Conservation (phyloP, 2,113 vertebrate genomes). For the Ivindomyrus marchei region DNA sequence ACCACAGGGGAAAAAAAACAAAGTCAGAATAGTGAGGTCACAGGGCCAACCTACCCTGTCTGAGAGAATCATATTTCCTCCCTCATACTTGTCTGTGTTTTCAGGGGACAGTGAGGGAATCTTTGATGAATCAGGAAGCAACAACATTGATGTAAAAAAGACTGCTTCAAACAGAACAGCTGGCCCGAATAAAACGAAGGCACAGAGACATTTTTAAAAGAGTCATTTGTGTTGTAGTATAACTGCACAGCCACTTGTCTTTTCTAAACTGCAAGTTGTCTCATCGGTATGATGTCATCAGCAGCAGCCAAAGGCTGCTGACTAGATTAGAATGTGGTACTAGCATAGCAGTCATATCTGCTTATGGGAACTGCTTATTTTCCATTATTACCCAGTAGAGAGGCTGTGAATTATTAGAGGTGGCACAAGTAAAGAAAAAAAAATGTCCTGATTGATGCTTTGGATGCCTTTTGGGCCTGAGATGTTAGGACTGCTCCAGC, state of each 20-base stretch:
- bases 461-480: conserved; percentile 23
- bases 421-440: neutral
- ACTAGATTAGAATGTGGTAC: neutral
- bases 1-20: neutral
- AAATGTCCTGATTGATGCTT: conserved; percentile 59
- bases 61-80: neutral
- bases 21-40: neutral
- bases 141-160: neutral
- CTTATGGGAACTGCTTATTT: conserved; percentile 94
- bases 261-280: conserved; percentile 94
- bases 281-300: conserved; percentile 95
- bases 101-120: neutral
- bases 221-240: neutral
- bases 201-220: neutral
- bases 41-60: neutral
- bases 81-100: neutral
- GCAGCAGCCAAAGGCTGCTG: conserved; percentile 76
- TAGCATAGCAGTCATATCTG: conserved; percentile 88
- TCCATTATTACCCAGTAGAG: conserved; percentile 46
- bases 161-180: neutral
- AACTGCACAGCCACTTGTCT: conserved; percentile 67
- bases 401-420: neutral
- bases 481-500: conserved; percentile 25
- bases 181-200: neutral
- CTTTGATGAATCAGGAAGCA: neutral